phyloP scores from a whole-genome alignment of 1,140 invertebrate genomes.

The Idris sp. region DNA sequence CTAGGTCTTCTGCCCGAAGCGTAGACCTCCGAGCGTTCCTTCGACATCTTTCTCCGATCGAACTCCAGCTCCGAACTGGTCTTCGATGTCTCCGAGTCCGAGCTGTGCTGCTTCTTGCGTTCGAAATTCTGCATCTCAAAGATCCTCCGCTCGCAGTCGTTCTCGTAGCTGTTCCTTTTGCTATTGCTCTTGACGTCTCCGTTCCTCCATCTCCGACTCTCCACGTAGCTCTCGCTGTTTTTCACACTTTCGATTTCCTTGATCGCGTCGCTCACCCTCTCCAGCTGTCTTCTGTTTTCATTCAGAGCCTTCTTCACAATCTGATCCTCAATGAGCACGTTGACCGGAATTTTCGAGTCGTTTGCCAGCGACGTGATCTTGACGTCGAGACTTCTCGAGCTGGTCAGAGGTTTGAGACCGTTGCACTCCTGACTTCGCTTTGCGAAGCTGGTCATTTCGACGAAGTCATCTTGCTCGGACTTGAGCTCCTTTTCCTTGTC shows the following conservation, averaged over 20 bases:
- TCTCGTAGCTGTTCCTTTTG: constrained; percentile 71
- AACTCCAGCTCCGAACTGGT: constrained; percentile 67
- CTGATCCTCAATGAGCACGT: constrained; percentile 74
- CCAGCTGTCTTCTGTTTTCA: constrained; percentile 75
- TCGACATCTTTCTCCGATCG: constrained; percentile 67
- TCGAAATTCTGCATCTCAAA: constrained; percentile 60
- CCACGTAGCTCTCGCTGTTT: constrained; percentile 68
- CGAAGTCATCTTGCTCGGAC: constrained; percentile 20
- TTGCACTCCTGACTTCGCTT: constrained; percentile 65
- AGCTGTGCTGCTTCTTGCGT: constrained; percentile 66
- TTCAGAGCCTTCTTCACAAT: constrained; percentile 76
- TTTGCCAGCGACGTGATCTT: constrained; percentile 43
- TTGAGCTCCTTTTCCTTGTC: constrained; percentile 67
- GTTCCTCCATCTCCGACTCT: constrained; percentile 64
- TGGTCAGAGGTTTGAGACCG: constrained; percentile 61
- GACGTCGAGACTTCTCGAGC: constrained; percentile 68
- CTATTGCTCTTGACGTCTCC: constrained; percentile 60
- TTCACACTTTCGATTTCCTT: constrained; percentile 75
- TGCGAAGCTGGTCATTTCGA: constrained; percentile 50
- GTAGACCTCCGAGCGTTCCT: constrained; percentile 68
- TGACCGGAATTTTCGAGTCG: constrained; percentile 73
- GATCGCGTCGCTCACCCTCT: constrained; percentile 75
- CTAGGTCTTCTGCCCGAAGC: constrained; percentile 67
- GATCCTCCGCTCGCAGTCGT: constrained; percentile 56
- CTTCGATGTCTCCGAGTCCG: constrained; percentile 70